Percentiles rank a stretch among this genome's conserved stretches.
phyloP scores from a whole-genome alignment of 2,888 invertebrate species.

The Caenorhabditis doughertyi region DNA sequence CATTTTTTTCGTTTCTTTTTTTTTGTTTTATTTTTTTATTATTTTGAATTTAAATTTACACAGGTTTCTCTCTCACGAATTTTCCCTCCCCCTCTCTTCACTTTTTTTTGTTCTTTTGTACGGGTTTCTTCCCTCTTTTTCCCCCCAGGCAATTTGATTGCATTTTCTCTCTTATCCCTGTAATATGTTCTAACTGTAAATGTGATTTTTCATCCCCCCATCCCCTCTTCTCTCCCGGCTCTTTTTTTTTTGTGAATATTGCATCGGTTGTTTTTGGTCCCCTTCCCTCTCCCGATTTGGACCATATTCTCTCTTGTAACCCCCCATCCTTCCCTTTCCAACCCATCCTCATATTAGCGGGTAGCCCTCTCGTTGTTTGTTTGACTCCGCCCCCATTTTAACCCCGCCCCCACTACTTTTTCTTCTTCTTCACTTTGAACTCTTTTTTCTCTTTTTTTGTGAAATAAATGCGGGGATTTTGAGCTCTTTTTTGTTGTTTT shows the following conservation, averaged over 20 bases:
- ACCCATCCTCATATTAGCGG: neutral
- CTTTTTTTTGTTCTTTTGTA: neutral
- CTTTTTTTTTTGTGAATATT: constrained; percentile 51
- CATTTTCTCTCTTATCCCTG: constrained; percentile 8
- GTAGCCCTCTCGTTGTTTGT: neutral
- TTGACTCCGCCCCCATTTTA: too few relatives aligned
- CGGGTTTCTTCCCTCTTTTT: neutral
- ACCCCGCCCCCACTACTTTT: too few relatives aligned
- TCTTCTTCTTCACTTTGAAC: too few relatives aligned
- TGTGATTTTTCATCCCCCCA: too few relatives aligned
- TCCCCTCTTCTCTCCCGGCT: too few relatives aligned
- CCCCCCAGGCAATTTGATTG: neutral
- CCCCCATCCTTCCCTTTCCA: neutral
- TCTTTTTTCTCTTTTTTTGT: too few relatives aligned
- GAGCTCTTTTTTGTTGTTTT: too few relatives aligned
- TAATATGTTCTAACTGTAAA: constrained; percentile 51
- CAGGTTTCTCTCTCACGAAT: too few relatives aligned
- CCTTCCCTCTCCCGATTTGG: constrained; percentile 7
- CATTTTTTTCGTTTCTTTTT: constrained; percentile 11
- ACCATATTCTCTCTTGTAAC: too few relatives aligned
- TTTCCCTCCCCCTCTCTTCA: too few relatives aligned
- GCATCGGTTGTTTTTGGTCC: constrained; percentile 29
- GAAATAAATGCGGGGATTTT: too few relatives aligned
- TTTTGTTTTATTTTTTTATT: constrained; percentile 4
- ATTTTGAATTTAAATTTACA: too few relatives aligned